A percentile compares a stretch with the other conserved stretches of the same genome.
Conservation (phyloP, 2,797 vertebrate species). For the Ciconia nigra region DNA sequence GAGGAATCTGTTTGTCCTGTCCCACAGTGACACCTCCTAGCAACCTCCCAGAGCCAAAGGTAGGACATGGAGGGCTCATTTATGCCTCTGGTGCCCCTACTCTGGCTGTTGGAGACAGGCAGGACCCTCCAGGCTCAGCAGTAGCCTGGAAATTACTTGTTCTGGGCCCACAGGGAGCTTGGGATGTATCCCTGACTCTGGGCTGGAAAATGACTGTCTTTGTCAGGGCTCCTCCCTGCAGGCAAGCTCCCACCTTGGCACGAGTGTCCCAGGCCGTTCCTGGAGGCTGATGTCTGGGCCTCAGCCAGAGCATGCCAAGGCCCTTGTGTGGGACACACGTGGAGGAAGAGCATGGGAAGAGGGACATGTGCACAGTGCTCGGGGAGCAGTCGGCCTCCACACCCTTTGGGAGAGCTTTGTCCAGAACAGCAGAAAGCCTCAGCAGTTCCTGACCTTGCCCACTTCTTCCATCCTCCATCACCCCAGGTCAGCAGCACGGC, state of each 20-base stretch:
- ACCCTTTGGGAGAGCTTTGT: neutral
- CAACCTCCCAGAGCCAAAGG: neutral
- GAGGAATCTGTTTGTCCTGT: neutral
- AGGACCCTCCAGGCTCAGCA: neutral
- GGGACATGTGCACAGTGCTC: too few species aligned
- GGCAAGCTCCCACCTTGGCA: neutral
- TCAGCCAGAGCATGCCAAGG: neutral
- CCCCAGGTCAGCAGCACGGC: neutral
- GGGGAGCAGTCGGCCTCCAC: too few species aligned
- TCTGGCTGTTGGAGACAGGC: neutral
- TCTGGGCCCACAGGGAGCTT: neutral
- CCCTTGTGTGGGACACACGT: neutral
- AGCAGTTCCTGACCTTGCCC: neutral
- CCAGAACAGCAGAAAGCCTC: neutral
- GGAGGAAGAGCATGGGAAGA: neutral
- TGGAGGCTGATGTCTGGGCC: neutral
- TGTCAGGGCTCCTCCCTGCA: neutral
- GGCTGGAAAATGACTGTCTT: neutral
- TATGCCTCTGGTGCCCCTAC: neutral
- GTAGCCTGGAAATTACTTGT: neutral
- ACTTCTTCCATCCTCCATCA: neutral
- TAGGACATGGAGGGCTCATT: neutral
- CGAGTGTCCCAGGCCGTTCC: neutral
- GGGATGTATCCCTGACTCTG: neutral
- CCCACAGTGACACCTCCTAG: neutral